Evolutionary conservation across 2,113 vertebrate genomes (phyloP).

Genomic region (Catharus bicknelli): DNA sequence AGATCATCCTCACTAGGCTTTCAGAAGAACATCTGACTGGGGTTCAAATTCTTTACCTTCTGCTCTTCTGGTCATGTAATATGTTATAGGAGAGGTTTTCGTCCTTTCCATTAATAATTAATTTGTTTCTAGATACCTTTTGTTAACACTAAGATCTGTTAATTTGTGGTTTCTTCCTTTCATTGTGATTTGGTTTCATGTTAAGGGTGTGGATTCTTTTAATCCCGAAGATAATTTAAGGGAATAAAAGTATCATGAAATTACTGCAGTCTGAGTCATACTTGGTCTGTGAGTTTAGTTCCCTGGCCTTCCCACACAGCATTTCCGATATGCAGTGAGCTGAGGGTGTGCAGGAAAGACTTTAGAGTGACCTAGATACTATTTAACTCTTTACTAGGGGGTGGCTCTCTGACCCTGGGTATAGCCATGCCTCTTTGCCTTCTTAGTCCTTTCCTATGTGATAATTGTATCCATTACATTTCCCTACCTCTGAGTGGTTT

Average conservation of each 20-base stretch:
- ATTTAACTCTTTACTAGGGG: conserved; percentile 19
- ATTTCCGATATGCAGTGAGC: conserved; percentile 32
- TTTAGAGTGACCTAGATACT: conserved; percentile 56
- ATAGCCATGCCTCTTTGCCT: not conserved
- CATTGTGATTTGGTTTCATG: not conserved
- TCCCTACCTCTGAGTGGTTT: not conserved
- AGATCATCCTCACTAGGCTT: conserved; percentile 13
- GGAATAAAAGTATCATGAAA: conserved; percentile 15
- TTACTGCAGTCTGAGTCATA: conserved; percentile 46
- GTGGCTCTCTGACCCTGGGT: not conserved
- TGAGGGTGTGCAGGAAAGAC: conserved; percentile 40
- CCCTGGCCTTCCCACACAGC: conserved; percentile 53
- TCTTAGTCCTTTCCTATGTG: not conserved
- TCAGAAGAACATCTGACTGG: conserved; percentile 28
- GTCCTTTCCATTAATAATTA: not conserved
- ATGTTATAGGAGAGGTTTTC: not conserved
- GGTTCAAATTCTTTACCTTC: not conserved
- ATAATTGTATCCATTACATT: not conserved
- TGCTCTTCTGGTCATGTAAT: not conserved
- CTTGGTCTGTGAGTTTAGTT: conserved; percentile 48
- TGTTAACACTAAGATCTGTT: not conserved
- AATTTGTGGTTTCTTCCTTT: conserved; percentile 17
- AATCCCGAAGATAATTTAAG: conserved; percentile 47
- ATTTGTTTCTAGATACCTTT: not conserved
- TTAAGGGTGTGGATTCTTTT: conserved; percentile 36